phyloP scores from a whole-genome alignment of 2,888 invertebrate genomes.

The Volucella zonaria region DNA sequence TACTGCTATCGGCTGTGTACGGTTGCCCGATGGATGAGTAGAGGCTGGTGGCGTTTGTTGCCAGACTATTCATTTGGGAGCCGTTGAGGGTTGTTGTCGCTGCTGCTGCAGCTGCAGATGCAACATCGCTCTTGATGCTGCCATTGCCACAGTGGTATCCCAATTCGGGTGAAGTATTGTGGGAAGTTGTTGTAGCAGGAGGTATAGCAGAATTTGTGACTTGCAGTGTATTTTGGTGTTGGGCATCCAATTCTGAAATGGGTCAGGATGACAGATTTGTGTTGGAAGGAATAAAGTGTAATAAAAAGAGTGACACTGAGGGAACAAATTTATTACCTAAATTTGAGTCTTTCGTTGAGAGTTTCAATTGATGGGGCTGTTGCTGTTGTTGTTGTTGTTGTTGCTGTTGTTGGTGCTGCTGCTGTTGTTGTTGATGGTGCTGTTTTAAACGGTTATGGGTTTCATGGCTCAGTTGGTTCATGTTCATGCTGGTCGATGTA shows the following conservation, averaged over 20 bases:
- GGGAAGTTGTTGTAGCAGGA: slow-evolving; percentile 76
- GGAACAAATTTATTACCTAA: slow-evolving; percentile 72
- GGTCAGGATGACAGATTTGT: slow-evolving; percentile 67
- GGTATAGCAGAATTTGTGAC: slow-evolving; percentile 42
- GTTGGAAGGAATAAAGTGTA: slow-evolving; percentile 20
- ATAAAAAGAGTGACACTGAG: slow-evolving; percentile 2
- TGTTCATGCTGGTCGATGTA: slow-evolving; percentile 77
- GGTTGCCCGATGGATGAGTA: slow-evolving; percentile 81
- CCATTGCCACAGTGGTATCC: slow-evolving; percentile 66
- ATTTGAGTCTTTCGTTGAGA: slow-evolving; percentile 75
- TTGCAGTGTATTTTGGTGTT: slow-evolving; percentile 75
- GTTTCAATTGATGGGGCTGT: slow-evolving; percentile 75
- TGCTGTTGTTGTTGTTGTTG: slow-evolving; percentile 50
- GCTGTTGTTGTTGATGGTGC: slow-evolving; percentile 75
- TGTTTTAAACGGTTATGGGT: slow-evolving; percentile 81
- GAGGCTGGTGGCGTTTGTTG: slow-evolving; percentile 78
- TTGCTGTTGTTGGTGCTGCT: slow-evolving; percentile 63
- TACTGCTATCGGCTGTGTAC: slow-evolving; percentile 81
- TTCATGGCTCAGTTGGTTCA: slow-evolving; percentile 81
- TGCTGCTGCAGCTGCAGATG: slow-evolving; percentile 61
- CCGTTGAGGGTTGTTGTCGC: slow-evolving; percentile 68
- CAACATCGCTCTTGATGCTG: slow-evolving; percentile 58
- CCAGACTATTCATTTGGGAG: slow-evolving; percentile 72
- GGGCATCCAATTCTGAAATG: slow-evolving; percentile 76
- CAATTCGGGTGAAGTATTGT: slow-evolving; percentile 80